Conservation (phyloP, 2,888 invertebrate species). For the Aphodius granarius region DNA sequence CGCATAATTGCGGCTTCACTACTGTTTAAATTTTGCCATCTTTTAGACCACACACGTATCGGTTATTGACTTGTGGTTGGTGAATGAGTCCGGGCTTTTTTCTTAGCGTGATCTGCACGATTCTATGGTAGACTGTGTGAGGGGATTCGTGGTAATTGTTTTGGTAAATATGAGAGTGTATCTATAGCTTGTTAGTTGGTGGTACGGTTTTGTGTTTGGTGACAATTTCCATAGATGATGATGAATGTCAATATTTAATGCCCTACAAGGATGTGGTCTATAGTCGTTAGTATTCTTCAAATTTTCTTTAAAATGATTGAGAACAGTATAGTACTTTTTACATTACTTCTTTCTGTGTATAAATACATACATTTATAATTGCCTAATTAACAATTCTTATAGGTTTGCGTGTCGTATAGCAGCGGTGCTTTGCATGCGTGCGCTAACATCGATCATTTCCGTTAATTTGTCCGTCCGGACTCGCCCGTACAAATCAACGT, state of each 20-base stretch:
- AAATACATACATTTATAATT: no score
- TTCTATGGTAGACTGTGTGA: not conserved
- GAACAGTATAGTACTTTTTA: no score
- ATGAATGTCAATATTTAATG: not conserved
- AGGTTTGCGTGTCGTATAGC: not conserved
- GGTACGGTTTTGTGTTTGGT: not conserved
- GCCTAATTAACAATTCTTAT: not conserved
- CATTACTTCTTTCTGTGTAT: no score
- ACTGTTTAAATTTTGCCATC: slow-evolving; percentile 29
- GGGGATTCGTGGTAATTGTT: not conserved
- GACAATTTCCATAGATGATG: not conserved
- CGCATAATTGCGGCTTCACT: slow-evolving; percentile 30
- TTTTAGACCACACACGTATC: slow-evolving; percentile 24
- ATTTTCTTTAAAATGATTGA: no score
- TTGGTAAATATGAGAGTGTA: not conserved
- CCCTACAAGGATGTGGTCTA: no score
- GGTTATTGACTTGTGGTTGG: not conserved
- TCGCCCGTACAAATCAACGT: slow-evolving; percentile 5
- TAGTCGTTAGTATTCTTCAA: no score
- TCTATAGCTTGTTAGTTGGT: not conserved
- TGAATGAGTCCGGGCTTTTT: not conserved
- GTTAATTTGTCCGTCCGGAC: slow-evolving; percentile 8
- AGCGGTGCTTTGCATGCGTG: not conserved
- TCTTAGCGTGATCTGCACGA: not conserved
- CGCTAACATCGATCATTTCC: slow-evolving; percentile 1